These are phyloP conservation scores for Drosophila parthenogenetica DNA, from an alignment of 2,888 invertebrate genomes.

Conservation along the genomic window DNA sequence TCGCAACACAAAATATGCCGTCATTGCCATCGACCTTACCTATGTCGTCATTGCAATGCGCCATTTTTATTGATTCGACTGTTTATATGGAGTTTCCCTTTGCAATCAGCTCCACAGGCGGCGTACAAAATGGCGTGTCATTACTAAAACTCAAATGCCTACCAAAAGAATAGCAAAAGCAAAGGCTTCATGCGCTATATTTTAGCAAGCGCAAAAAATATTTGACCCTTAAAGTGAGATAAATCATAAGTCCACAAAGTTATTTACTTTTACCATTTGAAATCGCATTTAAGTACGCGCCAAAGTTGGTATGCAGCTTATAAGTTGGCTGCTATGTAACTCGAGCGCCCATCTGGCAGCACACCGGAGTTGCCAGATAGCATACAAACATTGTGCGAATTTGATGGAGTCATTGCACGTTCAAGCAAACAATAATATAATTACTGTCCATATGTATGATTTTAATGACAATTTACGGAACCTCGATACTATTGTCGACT, in stretches of 20 bases:
- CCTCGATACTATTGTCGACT: no score
- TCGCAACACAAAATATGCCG: conserved; percentile 30
- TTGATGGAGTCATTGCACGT: conserved; percentile 21
- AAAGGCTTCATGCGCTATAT: not conserved
- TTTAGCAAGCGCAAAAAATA: not conserved
- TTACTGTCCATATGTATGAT: not conserved
- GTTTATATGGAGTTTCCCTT: conserved; percentile 43
- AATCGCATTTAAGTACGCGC: conserved; percentile 34
- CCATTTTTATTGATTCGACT: conserved; percentile 73
- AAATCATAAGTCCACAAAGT: not conserved
- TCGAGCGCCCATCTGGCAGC: conserved; percentile 25
- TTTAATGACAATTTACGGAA: not conserved
- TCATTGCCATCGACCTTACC: conserved; percentile 31
- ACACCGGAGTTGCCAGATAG: conserved; percentile 3
- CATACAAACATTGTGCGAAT: not conserved
- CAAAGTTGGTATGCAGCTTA: not conserved
- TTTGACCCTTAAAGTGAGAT: not conserved
- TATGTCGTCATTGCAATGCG: conserved; percentile 71
- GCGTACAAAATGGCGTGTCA: conserved; percentile 11
- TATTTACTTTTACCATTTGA: conserved; percentile 6
- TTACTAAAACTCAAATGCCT: no score
- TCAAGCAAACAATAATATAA: conserved; percentile 6
- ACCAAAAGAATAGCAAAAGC: not conserved
- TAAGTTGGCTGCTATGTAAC: conserved; percentile 41
- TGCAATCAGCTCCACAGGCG: conserved; percentile 16